Conservation (phyloP, 1,140 invertebrate genomes). For the Hycleus phaleratus region DNA sequence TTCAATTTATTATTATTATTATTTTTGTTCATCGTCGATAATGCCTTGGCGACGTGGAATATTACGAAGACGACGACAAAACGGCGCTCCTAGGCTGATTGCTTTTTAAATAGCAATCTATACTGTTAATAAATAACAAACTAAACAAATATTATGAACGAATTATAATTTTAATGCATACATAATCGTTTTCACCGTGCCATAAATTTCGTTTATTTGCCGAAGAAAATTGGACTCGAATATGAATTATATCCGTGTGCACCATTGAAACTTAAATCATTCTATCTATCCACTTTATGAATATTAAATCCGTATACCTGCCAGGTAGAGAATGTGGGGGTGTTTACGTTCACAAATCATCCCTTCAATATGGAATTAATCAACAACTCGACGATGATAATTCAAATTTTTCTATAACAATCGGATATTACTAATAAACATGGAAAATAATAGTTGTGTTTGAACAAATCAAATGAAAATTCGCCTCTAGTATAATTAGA, state of each 20-base stretch:
- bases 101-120: slow-evolving; percentile 32
- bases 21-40: too few species aligned
- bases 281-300: slow-evolving; percentile 11
- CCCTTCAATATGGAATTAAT: too few species aligned
- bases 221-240: slow-evolving; percentile 27
- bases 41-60: too few species aligned
- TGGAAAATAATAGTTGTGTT: too few species aligned
- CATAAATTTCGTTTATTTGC: slow-evolving; percentile 35
- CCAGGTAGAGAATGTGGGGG: background rate
- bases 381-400: too few species aligned
- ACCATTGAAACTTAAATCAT: background rate
- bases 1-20: background rate
- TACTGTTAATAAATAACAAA: slow-evolving; percentile 34
- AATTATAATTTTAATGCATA: slow-evolving; percentile 39
- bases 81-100: slow-evolving; percentile 20
- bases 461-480: too few species aligned
- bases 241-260: slow-evolving; percentile 22
- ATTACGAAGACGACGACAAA: background rate
- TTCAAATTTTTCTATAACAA: too few species aligned
- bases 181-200: slow-evolving; percentile 28
- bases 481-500: too few species aligned
- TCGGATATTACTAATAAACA: too few species aligned
- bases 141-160: slow-evolving; percentile 37
- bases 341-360: too few species aligned
- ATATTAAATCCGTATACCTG: slow-evolving; percentile 2